Percentiles rank a stretch among this genome's conserved stretches.
phyloP scores from a whole-genome alignment of 2,113 vertebrate genomes.

The Tylochromis polylepis region DNA sequence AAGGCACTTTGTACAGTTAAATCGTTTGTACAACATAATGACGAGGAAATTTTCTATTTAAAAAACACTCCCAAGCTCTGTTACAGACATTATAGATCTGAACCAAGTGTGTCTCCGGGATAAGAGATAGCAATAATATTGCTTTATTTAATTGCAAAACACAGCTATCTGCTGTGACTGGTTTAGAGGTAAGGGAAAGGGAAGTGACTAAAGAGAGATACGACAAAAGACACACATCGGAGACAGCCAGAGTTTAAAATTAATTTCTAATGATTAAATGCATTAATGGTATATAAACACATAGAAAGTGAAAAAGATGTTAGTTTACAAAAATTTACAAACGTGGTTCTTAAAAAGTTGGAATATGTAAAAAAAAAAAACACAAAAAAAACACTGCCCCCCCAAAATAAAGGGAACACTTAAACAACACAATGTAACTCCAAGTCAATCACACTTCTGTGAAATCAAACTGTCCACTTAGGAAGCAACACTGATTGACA shows the following conservation, averaged over 20 bases:
- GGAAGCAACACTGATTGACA: too few species aligned
- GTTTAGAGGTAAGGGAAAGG: not conserved
- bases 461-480: too few species aligned
- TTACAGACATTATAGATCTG: not conserved
- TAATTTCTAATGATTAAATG: not conserved
- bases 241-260: not conserved
- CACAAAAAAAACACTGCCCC: too few species aligned
- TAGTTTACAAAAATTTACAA: not conserved
- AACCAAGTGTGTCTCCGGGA: not conserved
- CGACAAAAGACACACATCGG: not conserved
- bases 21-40: rapidly evolving
- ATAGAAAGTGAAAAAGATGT: not conserved
- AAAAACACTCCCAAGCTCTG: not conserved
- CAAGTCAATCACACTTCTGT: too few species aligned
- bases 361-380: not conserved
- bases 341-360: not conserved
- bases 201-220: not conserved
- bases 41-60: not conserved
- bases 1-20: not conserved
- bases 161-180: not conserved
- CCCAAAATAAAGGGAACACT: too few species aligned
- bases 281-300: not conserved
- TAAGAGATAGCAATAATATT: not conserved
- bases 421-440: too few species aligned
- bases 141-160: not conserved